These are phyloP conservation scores for Pangasius sanitwongsei DNA, from an alignment of 2,797 vertebrate species.

Conservation along the genomic window DNA sequence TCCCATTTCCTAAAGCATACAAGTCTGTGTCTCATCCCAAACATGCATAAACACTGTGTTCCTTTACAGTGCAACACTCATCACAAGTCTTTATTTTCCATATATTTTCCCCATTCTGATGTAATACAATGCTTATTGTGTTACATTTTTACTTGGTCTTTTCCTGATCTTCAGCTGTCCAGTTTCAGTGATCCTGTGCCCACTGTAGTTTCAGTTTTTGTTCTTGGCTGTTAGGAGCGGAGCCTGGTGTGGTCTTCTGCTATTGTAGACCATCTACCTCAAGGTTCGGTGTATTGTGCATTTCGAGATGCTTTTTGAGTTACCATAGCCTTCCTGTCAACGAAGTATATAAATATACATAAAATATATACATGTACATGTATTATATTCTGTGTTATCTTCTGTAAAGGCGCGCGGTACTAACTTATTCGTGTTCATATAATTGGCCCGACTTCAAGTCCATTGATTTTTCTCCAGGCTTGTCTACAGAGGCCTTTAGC, in stretches of 20 bases:
- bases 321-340: neutral
- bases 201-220: neutral
- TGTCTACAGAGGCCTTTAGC: slow-evolving; percentile 18
- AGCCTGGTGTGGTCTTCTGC: neutral
- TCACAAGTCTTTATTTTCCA: neutral
- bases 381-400: neutral
- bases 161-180: neutral
- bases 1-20: slow-evolving; percentile 27
- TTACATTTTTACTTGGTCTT: neutral
- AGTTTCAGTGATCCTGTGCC: neutral
- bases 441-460: neutral
- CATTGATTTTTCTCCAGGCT: neutral
- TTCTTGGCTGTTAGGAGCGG: neutral
- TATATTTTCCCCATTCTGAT: neutral
- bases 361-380: neutral
- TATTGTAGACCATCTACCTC: neutral
- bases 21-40: slow-evolving; percentile 33
- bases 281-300: neutral
- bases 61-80: slow-evolving; percentile 32
- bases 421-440: neutral
- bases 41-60: slow-evolving; percentile 43
- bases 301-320: neutral
- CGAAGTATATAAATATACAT: neutral
- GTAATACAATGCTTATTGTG: slow-evolving; percentile 6
- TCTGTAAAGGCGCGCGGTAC: neutral